Percentiles rank a stretch among this genome's conserved stretches.
phyloP scores from a whole-genome alignment of 2,113 vertebrate species.

The Cromileptes altivelis region DNA sequence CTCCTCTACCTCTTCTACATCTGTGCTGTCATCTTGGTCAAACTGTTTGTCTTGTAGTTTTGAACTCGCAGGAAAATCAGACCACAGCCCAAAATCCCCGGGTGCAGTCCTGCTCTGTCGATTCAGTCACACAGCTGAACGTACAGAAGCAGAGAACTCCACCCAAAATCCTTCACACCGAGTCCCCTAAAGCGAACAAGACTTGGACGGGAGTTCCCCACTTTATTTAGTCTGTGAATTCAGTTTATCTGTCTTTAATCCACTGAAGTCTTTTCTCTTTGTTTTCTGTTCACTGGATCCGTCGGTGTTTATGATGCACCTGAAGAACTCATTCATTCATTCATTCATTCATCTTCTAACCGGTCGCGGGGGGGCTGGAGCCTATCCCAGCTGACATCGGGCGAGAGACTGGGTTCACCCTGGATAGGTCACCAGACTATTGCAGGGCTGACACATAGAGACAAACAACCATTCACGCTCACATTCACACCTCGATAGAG shows the following conservation, averaged over 20 bases:
- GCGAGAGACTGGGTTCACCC: no score
- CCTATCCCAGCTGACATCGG: no score
- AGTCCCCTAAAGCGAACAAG: constrained; percentile 10
- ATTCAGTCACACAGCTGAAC: constrained; percentile 46
- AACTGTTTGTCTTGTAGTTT: constrained; percentile 34
- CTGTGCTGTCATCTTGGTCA: constrained; percentile 27
- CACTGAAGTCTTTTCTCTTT: constrained; percentile 27
- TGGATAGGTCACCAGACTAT: no score
- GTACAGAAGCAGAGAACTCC: constrained; percentile 49
- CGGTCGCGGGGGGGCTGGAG: no score
- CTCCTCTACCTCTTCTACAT: neutral
- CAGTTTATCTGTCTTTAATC: constrained; percentile 44
- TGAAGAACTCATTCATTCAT: neutral
- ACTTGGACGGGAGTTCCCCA: constrained; percentile 65
- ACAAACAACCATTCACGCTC: no score
- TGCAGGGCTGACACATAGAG: no score
- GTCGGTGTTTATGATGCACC: constrained; percentile 3
- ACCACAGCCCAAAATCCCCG: constrained; percentile 62
- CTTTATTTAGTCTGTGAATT: constrained; percentile 44
- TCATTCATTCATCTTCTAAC: no score
- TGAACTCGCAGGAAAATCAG: constrained; percentile 33
- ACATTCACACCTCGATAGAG: no score
- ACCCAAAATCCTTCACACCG: constrained; percentile 57
- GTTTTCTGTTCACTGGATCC: constrained; percentile 24
- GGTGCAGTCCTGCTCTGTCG: constrained; percentile 28